These are phyloP conservation scores for Drosophila nigritarsus DNA, from an alignment of 2,888 invertebrate species.

Conservation along the genomic window DNA sequence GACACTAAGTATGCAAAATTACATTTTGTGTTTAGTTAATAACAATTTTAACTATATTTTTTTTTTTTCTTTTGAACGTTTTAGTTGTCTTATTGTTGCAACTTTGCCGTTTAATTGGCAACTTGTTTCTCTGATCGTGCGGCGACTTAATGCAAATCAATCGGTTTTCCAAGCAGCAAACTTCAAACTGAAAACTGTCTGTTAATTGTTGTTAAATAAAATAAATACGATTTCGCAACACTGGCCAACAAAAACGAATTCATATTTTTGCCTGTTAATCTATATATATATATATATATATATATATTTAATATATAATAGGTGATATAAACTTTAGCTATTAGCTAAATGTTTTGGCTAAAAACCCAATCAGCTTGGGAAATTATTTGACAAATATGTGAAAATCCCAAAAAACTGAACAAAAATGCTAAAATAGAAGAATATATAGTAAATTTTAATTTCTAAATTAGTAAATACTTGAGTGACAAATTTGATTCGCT, in stretches of 20 bases:
- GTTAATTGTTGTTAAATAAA: slow-evolving; percentile 56
- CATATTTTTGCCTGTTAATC: not conserved
- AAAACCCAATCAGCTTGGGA: no score
- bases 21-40: slow-evolving; percentile 37
- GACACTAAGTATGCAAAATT: slow-evolving; percentile 12
- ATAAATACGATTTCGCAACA: slow-evolving; percentile 41
- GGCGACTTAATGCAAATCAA: slow-evolving; percentile 59
- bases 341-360: not conserved
- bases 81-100: slow-evolving; percentile 28
- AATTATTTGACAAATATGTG: no score
- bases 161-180: slow-evolving; percentile 39
- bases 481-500: not conserved
- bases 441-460: no score
- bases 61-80: not conserved
- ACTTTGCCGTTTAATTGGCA: slow-evolving; percentile 52
- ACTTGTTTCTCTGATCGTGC: slow-evolving; percentile 51
- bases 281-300: not conserved
- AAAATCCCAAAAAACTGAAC: no score
- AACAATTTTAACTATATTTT: not conserved
- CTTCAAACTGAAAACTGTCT: slow-evolving; percentile 41
- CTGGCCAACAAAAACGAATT: slow-evolving; percentile 24
- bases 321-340: not conserved
- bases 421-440: no score
- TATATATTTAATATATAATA: not conserved
- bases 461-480: not conserved